Percentiles rank a stretch among this genome's conserved stretches.
Evolutionary conservation across 2,888 invertebrate species (phyloP).

Genomic region (Holacanthella duospinosa): DNA sequence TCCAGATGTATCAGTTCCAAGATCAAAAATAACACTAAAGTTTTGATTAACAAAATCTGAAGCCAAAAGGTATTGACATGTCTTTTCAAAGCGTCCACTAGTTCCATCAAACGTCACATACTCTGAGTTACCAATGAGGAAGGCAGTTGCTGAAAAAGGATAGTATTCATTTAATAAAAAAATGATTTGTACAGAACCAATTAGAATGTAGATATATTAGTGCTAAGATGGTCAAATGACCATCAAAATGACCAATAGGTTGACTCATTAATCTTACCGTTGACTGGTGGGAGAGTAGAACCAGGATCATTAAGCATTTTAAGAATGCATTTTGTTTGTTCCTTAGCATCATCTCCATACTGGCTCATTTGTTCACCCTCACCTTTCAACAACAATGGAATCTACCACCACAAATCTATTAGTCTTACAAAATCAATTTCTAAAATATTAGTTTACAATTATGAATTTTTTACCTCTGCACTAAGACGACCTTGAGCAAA

Average conservation of each 20-base stretch:
- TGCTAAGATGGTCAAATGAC: neutral
- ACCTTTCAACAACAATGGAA: neutral
- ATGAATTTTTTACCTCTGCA: neutral
- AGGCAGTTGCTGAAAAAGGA: conserved; percentile 52
- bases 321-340: neutral
- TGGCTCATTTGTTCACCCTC: too few relatives aligned
- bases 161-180: neutral
- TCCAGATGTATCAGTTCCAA: conserved; percentile 49
- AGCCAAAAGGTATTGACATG: conserved; percentile 71
- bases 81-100: conserved; percentile 64
- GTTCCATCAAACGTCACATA: conserved; percentile 79
- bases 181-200: neutral
- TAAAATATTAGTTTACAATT: too few relatives aligned
- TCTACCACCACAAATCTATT: neutral
- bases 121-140: conserved; percentile 67
- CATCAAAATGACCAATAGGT: too few relatives aligned
- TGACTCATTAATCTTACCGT: neutral
- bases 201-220: neutral
- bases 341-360: neutral
- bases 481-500: conserved; percentile 1
- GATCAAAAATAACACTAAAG: conserved; percentile 67
- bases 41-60: conserved; percentile 76
- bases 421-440: too few relatives aligned
- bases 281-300: conserved; percentile 3
- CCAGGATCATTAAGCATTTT: neutral